Evolutionary conservation across 1,140 invertebrate species (phyloP).

Genomic region (Pseudoatta argentina): DNA sequence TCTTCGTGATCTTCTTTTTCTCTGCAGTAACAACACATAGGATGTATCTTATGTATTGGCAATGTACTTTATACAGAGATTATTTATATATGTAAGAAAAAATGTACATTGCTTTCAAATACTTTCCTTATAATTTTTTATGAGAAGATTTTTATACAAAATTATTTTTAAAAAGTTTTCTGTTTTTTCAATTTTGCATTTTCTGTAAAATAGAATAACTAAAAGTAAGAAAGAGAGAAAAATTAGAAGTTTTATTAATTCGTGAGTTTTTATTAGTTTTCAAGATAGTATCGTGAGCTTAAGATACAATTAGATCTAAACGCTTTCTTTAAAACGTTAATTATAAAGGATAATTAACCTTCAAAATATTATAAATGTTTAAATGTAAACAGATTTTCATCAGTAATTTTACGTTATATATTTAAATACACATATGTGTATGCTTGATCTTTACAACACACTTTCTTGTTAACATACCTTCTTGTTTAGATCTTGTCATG

Average conservation of each 20-base stretch:
- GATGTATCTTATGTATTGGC: constrained; percentile 66
- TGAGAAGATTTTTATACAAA: not conserved
- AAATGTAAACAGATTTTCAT: not conserved
- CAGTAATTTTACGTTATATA: not conserved
- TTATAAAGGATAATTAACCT: constrained; percentile 27
- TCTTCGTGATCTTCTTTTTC: constrained; percentile 65
- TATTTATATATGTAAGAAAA: not conserved
- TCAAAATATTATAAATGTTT: not conserved
- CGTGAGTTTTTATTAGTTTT: not conserved
- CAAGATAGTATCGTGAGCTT: not conserved
- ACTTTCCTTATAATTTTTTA: not conserved
- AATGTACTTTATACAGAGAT: constrained; percentile 39
- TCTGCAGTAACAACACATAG: constrained; percentile 64
- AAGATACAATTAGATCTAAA: constrained; percentile 6
- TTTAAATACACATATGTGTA: not conserved
- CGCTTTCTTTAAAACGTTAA: not conserved
- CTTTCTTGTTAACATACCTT: not conserved
- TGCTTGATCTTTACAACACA: constrained; percentile 5
- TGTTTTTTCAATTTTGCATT: not conserved
- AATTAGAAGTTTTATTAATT: not conserved
- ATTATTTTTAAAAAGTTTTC: not conserved
- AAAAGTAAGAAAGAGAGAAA: not conserved
- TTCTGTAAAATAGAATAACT: not conserved
- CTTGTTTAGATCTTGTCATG: constrained; percentile 17
- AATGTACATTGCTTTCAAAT: not conserved